These are phyloP conservation scores for silkworm (Bombyx mori) DNA, from an alignment of 1,140 invertebrate species.

Conservation along the genomic window ASM3026992v2 NC_085121.1:5764001-5764500, in stretches of 20 bases:
- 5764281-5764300: constrained; percentile 65
- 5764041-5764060: background rate
- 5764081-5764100: background rate
- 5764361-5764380: constrained; percentile 67
- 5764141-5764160: too few species aligned
- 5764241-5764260: constrained; percentile 58
- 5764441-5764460: constrained; percentile 58
- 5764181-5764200: constrained; percentile 47
- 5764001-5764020: background rate
- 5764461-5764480: constrained; percentile 61
- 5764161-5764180: constrained; percentile 6
- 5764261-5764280: constrained; percentile 72
- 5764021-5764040: background rate
- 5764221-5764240: constrained; percentile 64
- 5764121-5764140: background rate
- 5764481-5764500: constrained; percentile 21
- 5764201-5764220: constrained; percentile 58
- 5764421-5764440: constrained; percentile 71
- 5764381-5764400: constrained; percentile 27
- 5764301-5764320: constrained; percentile 63
- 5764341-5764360: constrained; percentile 64
- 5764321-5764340: constrained; percentile 59
- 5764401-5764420: constrained; percentile 61
- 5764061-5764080: too few species aligned
- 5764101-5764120: background rate